Conservation (phyloP, 1,140 invertebrate species). For the Eulimnadia texana region DNA sequence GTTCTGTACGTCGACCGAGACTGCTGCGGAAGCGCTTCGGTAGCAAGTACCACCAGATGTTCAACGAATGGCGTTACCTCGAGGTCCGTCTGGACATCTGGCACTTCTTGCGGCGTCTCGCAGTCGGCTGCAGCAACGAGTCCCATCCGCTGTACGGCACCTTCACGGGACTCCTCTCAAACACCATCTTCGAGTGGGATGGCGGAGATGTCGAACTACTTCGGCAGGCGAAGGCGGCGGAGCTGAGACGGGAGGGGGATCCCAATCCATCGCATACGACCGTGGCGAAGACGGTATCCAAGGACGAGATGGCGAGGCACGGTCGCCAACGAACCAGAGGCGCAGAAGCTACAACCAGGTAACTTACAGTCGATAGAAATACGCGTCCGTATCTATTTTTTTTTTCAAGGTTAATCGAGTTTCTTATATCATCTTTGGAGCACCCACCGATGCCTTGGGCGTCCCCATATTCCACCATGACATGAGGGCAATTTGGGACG, state of each 20-base stretch:
- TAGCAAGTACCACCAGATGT: background rate
- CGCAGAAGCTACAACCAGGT: too few species aligned
- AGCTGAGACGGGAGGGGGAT: background rate
- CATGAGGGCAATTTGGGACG: background rate
- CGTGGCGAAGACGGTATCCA: too few species aligned
- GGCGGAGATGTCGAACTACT: background rate
- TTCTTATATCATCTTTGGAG: background rate
- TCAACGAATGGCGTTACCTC: background rate
- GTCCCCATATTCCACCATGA: background rate
- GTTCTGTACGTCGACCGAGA: slow-evolving; percentile 2
- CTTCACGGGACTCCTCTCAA: too few species aligned
- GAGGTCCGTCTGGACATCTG: background rate
- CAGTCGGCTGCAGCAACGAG: background rate
- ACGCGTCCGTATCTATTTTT: too few species aligned
- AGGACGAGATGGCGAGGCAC: too few species aligned
- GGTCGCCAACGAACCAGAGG: too few species aligned
- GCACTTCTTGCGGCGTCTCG: background rate
- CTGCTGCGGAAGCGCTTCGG: background rate
- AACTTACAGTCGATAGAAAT: too few species aligned
- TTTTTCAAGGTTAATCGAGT: background rate
- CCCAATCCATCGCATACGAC: too few species aligned
- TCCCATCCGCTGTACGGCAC: background rate
- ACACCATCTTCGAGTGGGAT: background rate
- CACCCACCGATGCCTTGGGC: slow-evolving; percentile 1
- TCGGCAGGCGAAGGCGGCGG: background rate